Percentiles rank a stretch among this genome's conserved stretches.
phyloP scores from a whole-genome alignment of 2,888 invertebrate genomes.

The Euspilapteryx auroguttella region DNA sequence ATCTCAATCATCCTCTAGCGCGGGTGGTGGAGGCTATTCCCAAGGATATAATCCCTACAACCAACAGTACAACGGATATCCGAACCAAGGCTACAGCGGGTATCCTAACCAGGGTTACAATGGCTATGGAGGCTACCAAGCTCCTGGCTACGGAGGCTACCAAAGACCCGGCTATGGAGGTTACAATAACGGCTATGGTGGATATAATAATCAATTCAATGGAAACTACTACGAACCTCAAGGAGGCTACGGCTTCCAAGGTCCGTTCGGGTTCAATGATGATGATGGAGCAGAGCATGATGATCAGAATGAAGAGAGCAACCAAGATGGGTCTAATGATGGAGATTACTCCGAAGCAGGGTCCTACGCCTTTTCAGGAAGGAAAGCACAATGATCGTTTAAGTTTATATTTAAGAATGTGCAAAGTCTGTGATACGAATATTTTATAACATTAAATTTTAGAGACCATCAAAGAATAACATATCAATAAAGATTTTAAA shows the following conservation, averaged over 20 bases:
- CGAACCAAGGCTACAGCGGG: constrained; percentile 9
- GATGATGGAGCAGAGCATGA: constrained; percentile 13
- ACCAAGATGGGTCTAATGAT: too few relatives aligned
- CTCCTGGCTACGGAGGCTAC: constrained; percentile 21
- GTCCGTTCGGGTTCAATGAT: constrained; percentile 17
- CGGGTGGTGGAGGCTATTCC: constrained; percentile 28
- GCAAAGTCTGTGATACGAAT: too few relatives aligned
- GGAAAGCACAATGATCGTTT: constrained; percentile 6
- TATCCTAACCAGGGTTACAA: too few relatives aligned
- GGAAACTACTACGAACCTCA: constrained; percentile 29
- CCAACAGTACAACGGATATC: constrained; percentile 17
- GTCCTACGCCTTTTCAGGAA: constrained; percentile 10
- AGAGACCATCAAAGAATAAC: too few relatives aligned
- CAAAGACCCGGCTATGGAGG: constrained; percentile 27
- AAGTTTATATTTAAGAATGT: neutral
- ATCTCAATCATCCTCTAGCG: constrained; percentile 37
- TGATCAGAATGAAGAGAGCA: constrained; percentile 12
- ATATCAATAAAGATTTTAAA: too few relatives aligned
- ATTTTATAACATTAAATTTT: too few relatives aligned
- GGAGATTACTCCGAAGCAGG: constrained; percentile 12
- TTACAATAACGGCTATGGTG: constrained; percentile 28
- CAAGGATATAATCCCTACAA: constrained; percentile 27
- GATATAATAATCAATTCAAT: constrained; percentile 37
- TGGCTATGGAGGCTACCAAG: constrained; percentile 12
- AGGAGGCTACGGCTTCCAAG: constrained; percentile 15